Evolutionary conservation across 64 coral and sea anemone genomes (phyloP).

Genomic region (Anthopleura sola): DNA sequence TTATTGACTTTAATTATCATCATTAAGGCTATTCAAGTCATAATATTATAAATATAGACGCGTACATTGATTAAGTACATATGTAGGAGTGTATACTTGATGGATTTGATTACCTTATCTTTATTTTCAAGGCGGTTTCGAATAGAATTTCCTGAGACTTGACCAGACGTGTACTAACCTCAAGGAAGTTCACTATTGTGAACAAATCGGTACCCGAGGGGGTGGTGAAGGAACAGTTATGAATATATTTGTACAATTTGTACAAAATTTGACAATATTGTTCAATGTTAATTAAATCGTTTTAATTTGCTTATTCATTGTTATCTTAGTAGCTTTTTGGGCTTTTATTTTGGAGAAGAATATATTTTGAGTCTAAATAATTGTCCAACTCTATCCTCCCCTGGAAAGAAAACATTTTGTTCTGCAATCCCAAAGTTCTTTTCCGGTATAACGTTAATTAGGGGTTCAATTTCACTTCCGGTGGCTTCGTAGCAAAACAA

Average conservation of each 20-base stretch:
- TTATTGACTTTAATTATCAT: not conserved
- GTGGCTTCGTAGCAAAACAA: conserved; percentile 37
- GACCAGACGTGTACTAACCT: conserved; percentile 8
- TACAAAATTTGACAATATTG: not conserved
- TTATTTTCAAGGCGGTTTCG: not conserved
- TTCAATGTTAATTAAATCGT: not conserved
- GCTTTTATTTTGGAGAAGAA: not conserved
- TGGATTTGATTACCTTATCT: not conserved
- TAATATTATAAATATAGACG: not conserved
- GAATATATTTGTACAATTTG: not conserved
- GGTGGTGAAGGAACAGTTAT: not conserved
- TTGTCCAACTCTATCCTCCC: not conserved
- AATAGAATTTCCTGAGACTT: not conserved
- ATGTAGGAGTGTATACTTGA: not conserved
- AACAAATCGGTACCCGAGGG: not conserved
- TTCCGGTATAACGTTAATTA: conserved; percentile 22
- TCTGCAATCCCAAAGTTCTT: conserved; percentile 16
- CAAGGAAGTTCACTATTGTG: not conserved
- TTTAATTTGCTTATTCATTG: not conserved
- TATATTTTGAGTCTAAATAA: not conserved
- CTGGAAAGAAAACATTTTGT: not conserved
- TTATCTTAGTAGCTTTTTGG: not conserved
- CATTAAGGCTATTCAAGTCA: not conserved
- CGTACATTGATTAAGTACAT: not conserved
- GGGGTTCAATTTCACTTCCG: conserved; percentile 37